Conservation (phyloP, 2,888 invertebrate genomes). For the Fragum sueziense region DNA sequence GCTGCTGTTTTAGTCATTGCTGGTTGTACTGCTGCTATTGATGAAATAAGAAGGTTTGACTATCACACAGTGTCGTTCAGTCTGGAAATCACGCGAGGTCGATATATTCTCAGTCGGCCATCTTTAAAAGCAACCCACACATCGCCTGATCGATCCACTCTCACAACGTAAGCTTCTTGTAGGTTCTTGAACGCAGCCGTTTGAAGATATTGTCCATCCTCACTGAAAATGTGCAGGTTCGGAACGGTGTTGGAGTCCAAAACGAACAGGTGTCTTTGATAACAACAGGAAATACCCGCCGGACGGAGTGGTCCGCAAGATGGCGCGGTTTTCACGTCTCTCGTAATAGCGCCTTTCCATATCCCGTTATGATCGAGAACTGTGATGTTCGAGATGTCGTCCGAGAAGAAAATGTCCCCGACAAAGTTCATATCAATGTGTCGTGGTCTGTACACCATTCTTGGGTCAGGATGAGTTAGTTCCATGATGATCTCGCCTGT, state of each 20-base stretch:
- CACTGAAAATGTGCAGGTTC: conserved; percentile 50
- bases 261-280: conserved; percentile 49
- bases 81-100: conserved; percentile 35
- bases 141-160: conserved; percentile 48
- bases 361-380: conserved; percentile 53
- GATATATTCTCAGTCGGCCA: conserved; percentile 47
- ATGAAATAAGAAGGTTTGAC: too few species aligned
- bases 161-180: conserved; percentile 43
- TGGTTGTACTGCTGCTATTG: too few species aligned
- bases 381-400: conserved; percentile 48
- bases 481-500: conserved; percentile 32
- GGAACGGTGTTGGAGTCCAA: conserved; percentile 43
- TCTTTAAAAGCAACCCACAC: conserved; percentile 56
- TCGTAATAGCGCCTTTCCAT: conserved; percentile 47
- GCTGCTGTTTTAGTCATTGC: too few species aligned
- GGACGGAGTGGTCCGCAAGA: conserved; percentile 43
- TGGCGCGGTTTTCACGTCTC: conserved; percentile 41
- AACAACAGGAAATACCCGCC: conserved; percentile 48
- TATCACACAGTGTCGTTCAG: neutral
- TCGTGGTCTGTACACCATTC: conserved; percentile 45
- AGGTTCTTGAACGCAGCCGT: conserved; percentile 53
- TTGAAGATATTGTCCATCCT: conserved; percentile 52
- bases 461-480: conserved; percentile 47
- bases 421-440: conserved; percentile 43
- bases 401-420: conserved; percentile 56